These are phyloP conservation scores for Oceanodroma tethys DNA, from an alignment of 2,113 vertebrate species.

Conservation along the genomic window DNA sequence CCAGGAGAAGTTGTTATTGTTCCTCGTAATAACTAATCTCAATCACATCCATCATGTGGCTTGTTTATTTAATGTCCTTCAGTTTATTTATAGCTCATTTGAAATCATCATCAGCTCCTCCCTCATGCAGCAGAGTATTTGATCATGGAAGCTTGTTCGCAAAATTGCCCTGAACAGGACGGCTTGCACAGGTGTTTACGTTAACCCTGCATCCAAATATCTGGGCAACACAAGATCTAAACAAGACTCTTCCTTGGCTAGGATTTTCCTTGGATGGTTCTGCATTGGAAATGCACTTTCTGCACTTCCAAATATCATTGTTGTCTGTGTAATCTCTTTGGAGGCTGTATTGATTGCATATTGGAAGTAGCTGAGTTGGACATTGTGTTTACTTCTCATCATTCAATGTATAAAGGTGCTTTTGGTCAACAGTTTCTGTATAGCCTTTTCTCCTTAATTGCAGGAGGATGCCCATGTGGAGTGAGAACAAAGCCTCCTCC, in stretches of 20 bases:
- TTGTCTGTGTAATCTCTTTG: not conserved
- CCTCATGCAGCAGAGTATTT: conserved; percentile 18
- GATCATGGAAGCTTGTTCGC: conserved; percentile 5
- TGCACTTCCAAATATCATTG: not conserved
- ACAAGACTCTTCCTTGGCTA: not conserved
- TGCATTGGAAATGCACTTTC: not conserved
- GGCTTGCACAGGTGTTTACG: not conserved
- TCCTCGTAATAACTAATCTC: not conserved
- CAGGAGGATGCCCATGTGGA: not conserved
- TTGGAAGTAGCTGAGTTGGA: not conserved
- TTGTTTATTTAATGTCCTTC: conserved; percentile 24
- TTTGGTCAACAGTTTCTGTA: not conserved
- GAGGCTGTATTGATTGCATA: not conserved
- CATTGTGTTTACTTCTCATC: not conserved
- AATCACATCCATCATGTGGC: not conserved
- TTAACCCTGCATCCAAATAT: not conserved
- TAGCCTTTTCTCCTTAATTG: not conserved
- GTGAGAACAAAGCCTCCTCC: not conserved
- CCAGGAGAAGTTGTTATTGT: not conserved
- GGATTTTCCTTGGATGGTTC: not conserved
- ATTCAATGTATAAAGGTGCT: not conserved
- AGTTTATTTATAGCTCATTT: conserved; percentile 57
- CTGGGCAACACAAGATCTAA: not conserved
- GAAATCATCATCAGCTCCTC: conserved; percentile 19
- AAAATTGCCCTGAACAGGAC: not conserved